Base-by-base conservation (phyloP, 2,888 invertebrate species). In the Augiades crinisus region DNA sequence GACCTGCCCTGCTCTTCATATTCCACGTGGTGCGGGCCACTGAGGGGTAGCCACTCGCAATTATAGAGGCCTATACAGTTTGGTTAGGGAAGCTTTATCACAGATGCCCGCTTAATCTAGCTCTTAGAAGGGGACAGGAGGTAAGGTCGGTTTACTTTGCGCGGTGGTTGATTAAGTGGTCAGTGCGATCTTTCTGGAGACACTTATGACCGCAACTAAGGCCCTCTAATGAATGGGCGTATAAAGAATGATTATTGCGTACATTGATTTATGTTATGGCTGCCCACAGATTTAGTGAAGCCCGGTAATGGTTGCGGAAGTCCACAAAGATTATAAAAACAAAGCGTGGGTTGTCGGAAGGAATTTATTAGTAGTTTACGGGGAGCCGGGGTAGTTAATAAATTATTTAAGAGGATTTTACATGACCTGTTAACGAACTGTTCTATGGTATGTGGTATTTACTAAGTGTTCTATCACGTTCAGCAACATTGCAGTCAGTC, bases 21-120 rank as follows among this genome's bases (percentile, higher is more conserved):
- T 54, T 45, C 47, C 57, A 56, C 57, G 60, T 60, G 55, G 56
- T 57, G 37, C 49, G 45, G 40, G 53, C 49, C 52, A 52, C 44
- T 31, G 45, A 43, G 53, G 13, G 33, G 50, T 19, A 27, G 10
- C 14, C 3, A 7, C 24, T 30, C 31, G 37, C 37, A 44, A 16
- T 37, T 30, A 21, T 36, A 50, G 30, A 16, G 50, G 36, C 30
- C 56, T 69, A 65, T 30, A 60, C 16, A 17, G 14, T 3, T n/a
- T 78, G 74, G 87, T 47, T 66, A 60, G 58, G 55, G 63, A 61
- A 65, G 76, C 75, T 82, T 85, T 86, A 84, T 84, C 85, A 76
- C 75, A 61, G 66, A 65, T 72, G 71, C 70, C 64, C 84, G 75
- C 79, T 85, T 87, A 87, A 87, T 87, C 87, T 86, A 79, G 87